Base-by-base conservation (phyloP, 2,797 vertebrate species). In the Peromyscus attwateri region DNA sequence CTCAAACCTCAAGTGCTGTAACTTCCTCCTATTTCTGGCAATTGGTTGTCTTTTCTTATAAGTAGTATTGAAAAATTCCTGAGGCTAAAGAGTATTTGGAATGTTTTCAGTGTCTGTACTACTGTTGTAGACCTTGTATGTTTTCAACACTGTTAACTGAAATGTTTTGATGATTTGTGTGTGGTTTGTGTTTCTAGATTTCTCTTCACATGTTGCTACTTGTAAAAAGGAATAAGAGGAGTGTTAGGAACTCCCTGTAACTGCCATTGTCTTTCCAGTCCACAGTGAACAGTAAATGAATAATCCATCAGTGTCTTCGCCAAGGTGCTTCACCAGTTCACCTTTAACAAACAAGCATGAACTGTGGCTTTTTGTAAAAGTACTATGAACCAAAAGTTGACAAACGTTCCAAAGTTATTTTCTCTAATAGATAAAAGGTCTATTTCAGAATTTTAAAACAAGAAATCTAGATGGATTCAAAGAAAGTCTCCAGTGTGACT, bases 101-200 rank as follows among this genome's bases (percentile, higher is more conserved):
- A 87, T 97, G 85, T 97, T 96, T 97, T 97, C 94, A 49, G 90
- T 98, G 89, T 96, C 94, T 90, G 62, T 93, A 95, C 97, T 96
- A 79, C 96, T 94, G 66, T 96, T 96, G 92, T 97, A 95, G 71
- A 75, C 73, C 88, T 97, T 97, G 97, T 89, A 29, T 14, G 98
- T 97, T 95, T 77, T 52, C 91, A 96, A 89, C 97, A 84, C 96
- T 92, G 89, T 1, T 88, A 97, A 95, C 88, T 16, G 87, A 96
- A 97, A 91, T 95, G 91, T 97, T 98, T 98, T 97, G 97, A 97
- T 96, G 91, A 40, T 95, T 98, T 93, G 25, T 98, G 77, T 95
- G 97, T 98, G 97, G 95, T 97, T 88, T 96, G 93, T 98, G 96
- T 98, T 97, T 97, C 95, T 92, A 68, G 95, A 95, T 31, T 95